Percentiles rank a stretch among this genome's conserved stretches.
These are phyloP conservation scores for Sebastes fasciatus DNA, from an alignment of 2,113 vertebrate species.

Conservation along the genomic window DNA sequence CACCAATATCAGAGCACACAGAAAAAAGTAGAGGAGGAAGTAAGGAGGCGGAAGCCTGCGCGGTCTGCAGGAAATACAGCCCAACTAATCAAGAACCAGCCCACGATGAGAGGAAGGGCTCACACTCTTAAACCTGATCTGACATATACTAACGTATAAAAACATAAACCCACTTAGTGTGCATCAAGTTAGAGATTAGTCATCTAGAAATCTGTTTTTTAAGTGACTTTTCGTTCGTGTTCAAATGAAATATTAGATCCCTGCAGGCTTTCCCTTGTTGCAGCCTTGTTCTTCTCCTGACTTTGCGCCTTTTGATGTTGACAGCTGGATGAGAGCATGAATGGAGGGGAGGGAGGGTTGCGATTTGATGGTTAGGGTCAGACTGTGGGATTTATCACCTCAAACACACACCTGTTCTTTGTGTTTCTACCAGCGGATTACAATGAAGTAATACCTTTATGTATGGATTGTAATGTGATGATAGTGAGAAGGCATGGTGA, in stretches of 20 bases:
- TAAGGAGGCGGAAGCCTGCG: constrained; percentile 74
- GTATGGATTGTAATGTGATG: background rate
- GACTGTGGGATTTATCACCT: constrained; percentile 60
- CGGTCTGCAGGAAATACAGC: constrained; percentile 64
- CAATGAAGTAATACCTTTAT: background rate
- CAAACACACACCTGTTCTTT: constrained; percentile 49
- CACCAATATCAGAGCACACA: constrained; percentile 60
- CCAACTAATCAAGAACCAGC: constrained; percentile 34
- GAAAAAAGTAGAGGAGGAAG: constrained; percentile 49
- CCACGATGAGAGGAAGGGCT: constrained; percentile 18
- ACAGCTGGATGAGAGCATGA: constrained; percentile 70
- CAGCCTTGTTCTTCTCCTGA: constrained; percentile 34
- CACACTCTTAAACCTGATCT: constrained; percentile 19
- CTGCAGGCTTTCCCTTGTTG: constrained; percentile 1
- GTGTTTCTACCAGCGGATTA: constrained; percentile 12
- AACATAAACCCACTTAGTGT: background rate
- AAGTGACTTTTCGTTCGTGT: background rate
- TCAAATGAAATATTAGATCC: background rate
- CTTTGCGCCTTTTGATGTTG: constrained; percentile 45
- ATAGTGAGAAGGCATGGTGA: background rate
- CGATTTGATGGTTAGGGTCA: constrained; percentile 62
- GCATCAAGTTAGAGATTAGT: background rate
- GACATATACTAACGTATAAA: background rate
- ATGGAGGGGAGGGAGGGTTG: constrained; percentile 16
- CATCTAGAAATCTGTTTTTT: background rate